Evolutionary conservation across 1,140 invertebrate genomes (phyloP), one percentile per base, ranked within the genome.

Genomic region (Drosophila funebris): DNA sequence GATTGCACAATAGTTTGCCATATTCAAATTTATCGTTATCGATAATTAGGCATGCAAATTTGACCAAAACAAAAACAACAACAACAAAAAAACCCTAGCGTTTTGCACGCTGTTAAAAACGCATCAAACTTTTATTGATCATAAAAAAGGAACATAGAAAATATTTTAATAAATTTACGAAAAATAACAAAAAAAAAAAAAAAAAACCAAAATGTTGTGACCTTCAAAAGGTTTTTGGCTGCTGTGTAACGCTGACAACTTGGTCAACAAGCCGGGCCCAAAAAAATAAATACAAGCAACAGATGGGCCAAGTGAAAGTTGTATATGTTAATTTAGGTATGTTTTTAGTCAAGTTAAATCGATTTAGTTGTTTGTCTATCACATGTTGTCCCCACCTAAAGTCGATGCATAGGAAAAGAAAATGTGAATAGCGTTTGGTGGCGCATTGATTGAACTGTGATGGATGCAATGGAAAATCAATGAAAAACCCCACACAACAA

Each of bases 401-500:
- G 13, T 36, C 11, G n/a, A 5, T n/a, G 22, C 7, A 7, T 2
- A 48, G 7, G 44, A 48, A 48, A 48, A 29, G 22, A 13, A 48
- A 48, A 48, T 46, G 44, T 29, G n/a, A 41, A 58, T 46, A 16
- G 37, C 44, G 44, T 8, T 48, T n/a, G n/a, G n/a, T n/a, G n/a
- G n/a, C n/a, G 22, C 24, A 27, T 22, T 37, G 27, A 1, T 33
- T 39, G 18, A 11, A 33, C 29, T 27, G 24, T 27, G 41, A 53
- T 37, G 29, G 16, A 33, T 31, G n/a, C 41, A 61, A 48, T 36
- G 20, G 33, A 61, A 61, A 61, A 61, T 61, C 58, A 61, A 61
- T 61, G 58, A 63, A 63, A 52, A 63, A 29, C 60, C 46, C 8
- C 29, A 41, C 27, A 44, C 56, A 29, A 16, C 20, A 44, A 66